Evolutionary conservation across 2,888 invertebrate species (phyloP).

Genomic region (Drosophila monieri): DNA sequence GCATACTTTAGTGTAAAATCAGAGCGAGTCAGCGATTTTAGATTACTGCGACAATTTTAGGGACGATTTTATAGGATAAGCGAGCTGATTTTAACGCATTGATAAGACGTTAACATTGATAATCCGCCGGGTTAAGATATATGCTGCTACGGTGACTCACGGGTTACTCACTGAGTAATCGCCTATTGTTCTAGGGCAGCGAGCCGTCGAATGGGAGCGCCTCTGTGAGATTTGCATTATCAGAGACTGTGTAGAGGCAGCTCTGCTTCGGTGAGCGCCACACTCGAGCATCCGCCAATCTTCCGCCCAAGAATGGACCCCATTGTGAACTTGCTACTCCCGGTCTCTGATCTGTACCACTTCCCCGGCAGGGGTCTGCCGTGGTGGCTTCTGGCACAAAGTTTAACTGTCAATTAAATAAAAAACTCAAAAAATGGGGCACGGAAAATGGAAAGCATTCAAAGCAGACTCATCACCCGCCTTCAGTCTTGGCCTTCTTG

Average conservation of each 20-base stretch:
- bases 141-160: slow-evolving; percentile 24
- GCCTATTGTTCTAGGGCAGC: slow-evolving; percentile 57
- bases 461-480: slow-evolving; percentile 17
- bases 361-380: slow-evolving; percentile 11
- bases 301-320: slow-evolving; percentile 61
- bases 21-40: slow-evolving; percentile 45
- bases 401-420: slow-evolving; percentile 74
- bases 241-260: slow-evolving; percentile 17
- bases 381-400: slow-evolving; percentile 41
- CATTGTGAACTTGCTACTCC: slow-evolving; percentile 50
- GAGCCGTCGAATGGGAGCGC: slow-evolving; percentile 63
- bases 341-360: slow-evolving; percentile 36
- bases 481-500: slow-evolving; percentile 4
- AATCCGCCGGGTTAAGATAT: slow-evolving; percentile 29
- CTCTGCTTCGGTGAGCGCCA: slow-evolving; percentile 38
- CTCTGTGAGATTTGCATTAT: slow-evolving; percentile 62
- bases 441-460: slow-evolving; percentile 22
- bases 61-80: slow-evolving; percentile 9
- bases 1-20: slow-evolving; percentile 54
- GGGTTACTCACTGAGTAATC: slow-evolving; percentile 28
- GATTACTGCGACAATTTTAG: neutral
- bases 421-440: slow-evolving; percentile 39
- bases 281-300: slow-evolving; percentile 14
- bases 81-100: neutral
- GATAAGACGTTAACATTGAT: slow-evolving; percentile 9